These are phyloP conservation scores for Peromyscus melanophrys DNA, from an alignment of 2,797 vertebrate genomes.

Conservation along the genomic window DNA sequence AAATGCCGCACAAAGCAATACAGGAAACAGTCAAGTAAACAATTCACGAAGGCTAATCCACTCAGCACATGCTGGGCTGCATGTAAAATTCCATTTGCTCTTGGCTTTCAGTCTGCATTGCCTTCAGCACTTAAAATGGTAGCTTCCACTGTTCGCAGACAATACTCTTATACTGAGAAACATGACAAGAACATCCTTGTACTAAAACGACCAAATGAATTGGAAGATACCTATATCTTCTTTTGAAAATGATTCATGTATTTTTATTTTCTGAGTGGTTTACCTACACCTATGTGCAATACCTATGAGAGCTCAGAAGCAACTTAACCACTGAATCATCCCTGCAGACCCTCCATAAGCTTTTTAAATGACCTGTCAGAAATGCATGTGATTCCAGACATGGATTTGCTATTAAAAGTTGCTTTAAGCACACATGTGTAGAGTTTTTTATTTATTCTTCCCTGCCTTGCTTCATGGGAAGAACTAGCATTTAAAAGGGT, in stretches of 20 bases:
- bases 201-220: neutral
- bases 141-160: neutral
- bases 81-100: slow-evolving; percentile 47
- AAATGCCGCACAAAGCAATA: neutral
- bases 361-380: neutral
- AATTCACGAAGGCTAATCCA: slow-evolving; percentile 33
- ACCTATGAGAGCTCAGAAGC: neutral
- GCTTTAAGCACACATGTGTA: neutral
- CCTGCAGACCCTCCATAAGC: neutral
- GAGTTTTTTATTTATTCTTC: neutral
- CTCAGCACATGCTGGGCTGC: neutral
- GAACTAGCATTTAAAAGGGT: neutral
- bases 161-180: neutral
- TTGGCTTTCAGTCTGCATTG: slow-evolving; percentile 51
- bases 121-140: neutral
- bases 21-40: neutral
- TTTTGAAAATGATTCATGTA: neutral
- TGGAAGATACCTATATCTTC: neutral
- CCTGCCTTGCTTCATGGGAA: neutral
- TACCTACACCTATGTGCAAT: neutral
- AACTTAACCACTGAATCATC: neutral
- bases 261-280: neutral
- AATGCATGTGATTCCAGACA: neutral
- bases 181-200: neutral
- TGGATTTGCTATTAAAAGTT: neutral